Percentiles rank a stretch among this genome's conserved stretches.
phyloP scores from a whole-genome alignment of 2,797 vertebrate species.

The Aselliscus stoliczkanus region DNA sequence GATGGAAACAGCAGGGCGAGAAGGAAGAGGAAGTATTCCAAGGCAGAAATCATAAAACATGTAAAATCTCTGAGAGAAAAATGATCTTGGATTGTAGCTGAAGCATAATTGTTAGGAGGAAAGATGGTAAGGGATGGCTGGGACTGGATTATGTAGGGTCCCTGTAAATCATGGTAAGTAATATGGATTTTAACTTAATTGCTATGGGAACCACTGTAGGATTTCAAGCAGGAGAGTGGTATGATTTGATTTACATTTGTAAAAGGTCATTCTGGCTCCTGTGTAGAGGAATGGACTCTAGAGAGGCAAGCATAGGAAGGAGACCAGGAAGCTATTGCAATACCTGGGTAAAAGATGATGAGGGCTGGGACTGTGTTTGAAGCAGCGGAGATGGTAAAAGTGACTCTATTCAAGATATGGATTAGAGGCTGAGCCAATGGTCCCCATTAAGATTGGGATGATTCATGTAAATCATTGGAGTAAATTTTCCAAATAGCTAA shows the following conservation, averaged over 20 bases:
- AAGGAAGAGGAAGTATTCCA: background rate
- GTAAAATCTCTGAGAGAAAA: background rate
- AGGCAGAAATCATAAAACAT: background rate
- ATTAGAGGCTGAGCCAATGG: background rate
- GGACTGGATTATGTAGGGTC: constrained; percentile 8
- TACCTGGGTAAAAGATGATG: background rate
- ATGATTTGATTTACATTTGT: constrained; percentile 68
- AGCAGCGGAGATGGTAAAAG: background rate
- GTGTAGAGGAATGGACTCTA: constrained; percentile 1
- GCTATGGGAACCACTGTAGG: constrained; percentile 63
- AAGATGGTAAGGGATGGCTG: background rate
- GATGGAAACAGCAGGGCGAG: background rate
- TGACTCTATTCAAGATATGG: background rate
- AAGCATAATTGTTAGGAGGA: background rate
- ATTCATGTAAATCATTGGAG: background rate
- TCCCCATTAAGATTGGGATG: background rate
- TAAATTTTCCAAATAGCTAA: background rate
- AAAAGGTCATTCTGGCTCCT: constrained; percentile 65
- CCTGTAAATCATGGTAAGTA: constrained; percentile 35
- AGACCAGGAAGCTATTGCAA: background rate
- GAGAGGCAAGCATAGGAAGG: background rate
- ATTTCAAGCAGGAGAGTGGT: constrained; percentile 51
- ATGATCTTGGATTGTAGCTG: background rate
- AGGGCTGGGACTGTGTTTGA: background rate
- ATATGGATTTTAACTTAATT: constrained; percentile 62